phyloP scores from a whole-genome alignment of 1,140 invertebrate species.

The Drosophila mauritiana region DNA sequence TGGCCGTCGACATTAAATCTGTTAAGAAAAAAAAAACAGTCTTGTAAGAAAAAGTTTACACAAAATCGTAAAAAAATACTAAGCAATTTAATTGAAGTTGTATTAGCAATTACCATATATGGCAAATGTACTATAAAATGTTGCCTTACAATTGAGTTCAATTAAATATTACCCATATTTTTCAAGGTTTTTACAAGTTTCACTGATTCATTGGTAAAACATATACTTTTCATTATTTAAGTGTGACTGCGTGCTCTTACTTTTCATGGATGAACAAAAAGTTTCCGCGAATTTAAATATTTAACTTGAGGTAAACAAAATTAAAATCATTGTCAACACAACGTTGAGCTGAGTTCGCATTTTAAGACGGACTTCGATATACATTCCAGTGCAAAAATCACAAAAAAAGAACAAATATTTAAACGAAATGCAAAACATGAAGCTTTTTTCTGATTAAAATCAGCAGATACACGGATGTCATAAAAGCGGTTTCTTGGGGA shows the following conservation, averaged over 20 bases:
- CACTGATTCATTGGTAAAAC: neutral
- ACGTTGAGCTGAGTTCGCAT: slow-evolving; percentile 57
- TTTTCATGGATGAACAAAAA: slow-evolving; percentile 24
- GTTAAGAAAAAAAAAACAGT: slow-evolving; percentile 49
- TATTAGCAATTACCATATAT: neutral
- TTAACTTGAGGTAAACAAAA: slow-evolving; percentile 28
- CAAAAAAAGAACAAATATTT: slow-evolving; percentile 63
- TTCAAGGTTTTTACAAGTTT: neutral
- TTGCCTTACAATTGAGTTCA: neutral
- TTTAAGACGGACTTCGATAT: slow-evolving; percentile 48
- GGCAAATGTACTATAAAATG: neutral
- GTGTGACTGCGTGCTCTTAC: neutral
- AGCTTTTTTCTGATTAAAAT: slow-evolving; percentile 62
- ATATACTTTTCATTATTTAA: slow-evolving; percentile 4
- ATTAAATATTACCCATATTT: neutral
- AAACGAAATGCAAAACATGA: slow-evolving; percentile 56
- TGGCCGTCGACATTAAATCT: slow-evolving; percentile 86
- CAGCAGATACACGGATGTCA: slow-evolving; percentile 30
- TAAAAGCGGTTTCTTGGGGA: slow-evolving; percentile 21
- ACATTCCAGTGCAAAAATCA: slow-evolving; percentile 63
- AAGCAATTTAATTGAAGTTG: neutral
- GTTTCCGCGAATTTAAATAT: slow-evolving; percentile 38
- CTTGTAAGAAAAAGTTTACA: neutral
- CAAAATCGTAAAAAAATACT: neutral
- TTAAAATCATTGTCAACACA: slow-evolving; percentile 66